Base-by-base conservation (phyloP, 2,113 vertebrate genomes). In the Halichoeres trimaculatus region DNA sequence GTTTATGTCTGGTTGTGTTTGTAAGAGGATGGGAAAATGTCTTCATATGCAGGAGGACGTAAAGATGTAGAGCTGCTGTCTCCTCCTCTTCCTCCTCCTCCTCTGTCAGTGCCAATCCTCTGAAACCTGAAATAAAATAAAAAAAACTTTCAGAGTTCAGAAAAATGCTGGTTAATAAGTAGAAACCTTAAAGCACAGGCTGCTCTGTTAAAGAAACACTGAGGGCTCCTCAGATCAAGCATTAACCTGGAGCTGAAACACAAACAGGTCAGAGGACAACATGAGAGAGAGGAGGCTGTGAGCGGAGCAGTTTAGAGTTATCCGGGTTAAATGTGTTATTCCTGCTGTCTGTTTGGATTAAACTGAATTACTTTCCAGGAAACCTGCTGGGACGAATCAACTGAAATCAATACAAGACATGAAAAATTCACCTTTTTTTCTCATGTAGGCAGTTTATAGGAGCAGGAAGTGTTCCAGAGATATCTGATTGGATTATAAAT, bases 281-380 rank as follows among this genome's bases (percentile, higher is more conserved):
- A 70, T 68, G 70, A 80, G 73, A 65, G 80, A 35, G 66, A 70
- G 65, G 66, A 70, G 65, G 63, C 30, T 81, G 77, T 63, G 83
- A 84, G 70, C 57, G 0, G 66, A 70, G 70, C 66, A 70, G 84
- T 78, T 80, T 86, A 72, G 43, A 83, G 80, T 81, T 77, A 76
- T 83, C 73, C 45, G 80, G 87, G 80, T 89, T 84, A 80, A 88
- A 83, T 67, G 68, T 83, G 84, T 87, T 86, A 85, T 89, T 86
- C 78, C 77, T 62, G 78, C 85, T 82, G 85, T 91, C 78, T 88
- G 57, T 65, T 89, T 85, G 52, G 63, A 80, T 89, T 88, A 86
- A 73, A 58, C 43, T 36, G 68, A 82, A 80, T 54, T 73, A 76
- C 63, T 78, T 85, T 88, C 66, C 79, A 78, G 80, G 80, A 88